Evolutionary conservation across 35 echinoderm and acorn worm genomes (phyloP).

Genomic region (Apostichopus japonicus): DNA sequence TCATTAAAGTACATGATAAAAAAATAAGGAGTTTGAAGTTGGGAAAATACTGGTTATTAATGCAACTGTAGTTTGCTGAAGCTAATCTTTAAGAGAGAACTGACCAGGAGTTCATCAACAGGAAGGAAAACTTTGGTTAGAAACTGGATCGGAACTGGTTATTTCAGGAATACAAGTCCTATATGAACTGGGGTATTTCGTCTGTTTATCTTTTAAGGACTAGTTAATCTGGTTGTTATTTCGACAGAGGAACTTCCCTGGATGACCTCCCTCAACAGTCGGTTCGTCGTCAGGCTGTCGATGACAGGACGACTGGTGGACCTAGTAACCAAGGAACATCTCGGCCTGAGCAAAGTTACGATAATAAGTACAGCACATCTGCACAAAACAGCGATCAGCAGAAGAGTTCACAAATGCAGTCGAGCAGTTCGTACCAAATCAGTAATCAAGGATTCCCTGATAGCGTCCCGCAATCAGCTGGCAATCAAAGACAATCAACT

Average conservation of each 20-base stretch:
- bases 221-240: not conserved
- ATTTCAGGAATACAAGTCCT: too few species aligned
- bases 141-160: too few species aligned
- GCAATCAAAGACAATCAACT: not conserved
- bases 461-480: not conserved
- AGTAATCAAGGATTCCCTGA: not conserved
- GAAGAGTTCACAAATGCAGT: not conserved
- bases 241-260: constrained; percentile 29
- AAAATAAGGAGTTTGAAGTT: too few species aligned
- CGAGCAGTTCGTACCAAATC: not conserved
- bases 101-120: too few species aligned
- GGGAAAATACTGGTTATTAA: too few species aligned
- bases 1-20: too few species aligned
- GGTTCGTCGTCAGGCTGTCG: not conserved
- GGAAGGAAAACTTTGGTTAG: too few species aligned
- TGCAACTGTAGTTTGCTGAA: too few species aligned
- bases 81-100: too few species aligned
- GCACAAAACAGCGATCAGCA: not conserved
- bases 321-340: not conserved
- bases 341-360: not conserved
- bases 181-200: too few species aligned
- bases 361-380: not conserved
- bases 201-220: too few species aligned
- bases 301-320: not conserved
- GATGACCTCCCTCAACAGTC: not conserved